phyloP scores from a whole-genome alignment of 2,797 vertebrate genomes.

The Pogoniulus pusillus region DNA sequence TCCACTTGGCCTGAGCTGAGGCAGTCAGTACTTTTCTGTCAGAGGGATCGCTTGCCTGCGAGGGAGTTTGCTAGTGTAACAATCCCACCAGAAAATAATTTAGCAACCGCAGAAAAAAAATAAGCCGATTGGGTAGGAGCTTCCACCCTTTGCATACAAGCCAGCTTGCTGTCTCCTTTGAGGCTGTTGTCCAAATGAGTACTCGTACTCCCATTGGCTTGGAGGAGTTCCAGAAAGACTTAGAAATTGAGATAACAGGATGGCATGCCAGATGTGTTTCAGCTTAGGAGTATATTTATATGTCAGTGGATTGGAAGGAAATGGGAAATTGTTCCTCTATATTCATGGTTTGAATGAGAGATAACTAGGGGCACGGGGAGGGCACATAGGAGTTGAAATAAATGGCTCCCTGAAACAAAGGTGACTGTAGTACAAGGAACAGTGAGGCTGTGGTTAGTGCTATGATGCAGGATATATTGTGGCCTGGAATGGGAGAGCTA shows the following conservation, averaged over 20 bases:
- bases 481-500: background rate
- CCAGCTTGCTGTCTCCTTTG: background rate
- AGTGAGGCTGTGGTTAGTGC: background rate
- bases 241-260: background rate
- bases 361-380: accelerated
- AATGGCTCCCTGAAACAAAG: background rate
- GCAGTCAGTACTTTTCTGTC: background rate
- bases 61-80: background rate
- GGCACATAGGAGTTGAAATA: background rate
- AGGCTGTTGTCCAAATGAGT: background rate
- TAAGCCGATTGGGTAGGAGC: background rate
- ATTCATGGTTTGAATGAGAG: background rate
- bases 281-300: accelerated
- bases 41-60: background rate
- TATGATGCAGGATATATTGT: accelerated
- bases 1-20: accelerated
- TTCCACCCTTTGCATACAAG: accelerated
- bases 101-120: background rate
- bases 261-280: background rate
- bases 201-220: background rate
- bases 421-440: background rate
- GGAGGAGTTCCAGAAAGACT: background rate
- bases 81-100: background rate
- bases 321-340: accelerated
- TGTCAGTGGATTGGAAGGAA: background rate